Base-by-base conservation (phyloP, 2,888 invertebrate species). In the Cotesia congregata region DNA sequence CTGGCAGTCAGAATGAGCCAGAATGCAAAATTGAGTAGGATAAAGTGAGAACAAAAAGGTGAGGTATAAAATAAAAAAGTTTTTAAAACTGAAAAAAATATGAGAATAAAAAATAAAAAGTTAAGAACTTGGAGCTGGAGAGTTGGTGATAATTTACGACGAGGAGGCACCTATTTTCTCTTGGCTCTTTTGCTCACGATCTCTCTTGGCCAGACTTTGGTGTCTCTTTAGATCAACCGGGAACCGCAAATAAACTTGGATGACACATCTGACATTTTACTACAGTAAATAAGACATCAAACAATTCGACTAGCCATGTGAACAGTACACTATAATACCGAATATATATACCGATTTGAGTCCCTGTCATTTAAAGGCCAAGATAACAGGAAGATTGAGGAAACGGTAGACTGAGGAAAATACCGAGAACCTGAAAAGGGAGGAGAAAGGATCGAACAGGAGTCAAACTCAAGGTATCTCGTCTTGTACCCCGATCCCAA, bases 261-360 rank as follows among this genome's bases (percentile, higher is more conserved):
- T 84, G 86, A 85, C 84, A 83, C 83, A 82, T 85, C 81, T 62
- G 67, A 64, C 73, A 41, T 72, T 77, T 62, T 71, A 78, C 77
- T 74, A 80, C 80, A 80, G 83, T 84, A 86, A 88, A 87, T 87
- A 87, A 88, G 87, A 88, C 86, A 86, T 88, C 88, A 87, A 86
- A 86, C 86, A 85, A 87, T 86, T 83, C 81, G 74, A 82, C 79
- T 76, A 75, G 77, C 67, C 81, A 77, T 77, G 80, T 78, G 72
- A 74, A 79, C 17, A n/a, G 38, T 62, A 62, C 15, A 62, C 62
- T 62, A 20, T 7, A 62, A 62, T 62, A 1, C 12, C 3, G 12
- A 6, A 50, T 50, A 50, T 50, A 50, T 50, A 50, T 50, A 50
- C 50, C 50, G 50, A 50, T 50, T 12, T 50, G 3, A 12, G 12